Percentiles rank a stretch among this genome's conserved stretches.
phyloP scores from a whole-genome alignment of 2,113 vertebrate genomes.

The Sakesphorus luctuosus region DNA sequence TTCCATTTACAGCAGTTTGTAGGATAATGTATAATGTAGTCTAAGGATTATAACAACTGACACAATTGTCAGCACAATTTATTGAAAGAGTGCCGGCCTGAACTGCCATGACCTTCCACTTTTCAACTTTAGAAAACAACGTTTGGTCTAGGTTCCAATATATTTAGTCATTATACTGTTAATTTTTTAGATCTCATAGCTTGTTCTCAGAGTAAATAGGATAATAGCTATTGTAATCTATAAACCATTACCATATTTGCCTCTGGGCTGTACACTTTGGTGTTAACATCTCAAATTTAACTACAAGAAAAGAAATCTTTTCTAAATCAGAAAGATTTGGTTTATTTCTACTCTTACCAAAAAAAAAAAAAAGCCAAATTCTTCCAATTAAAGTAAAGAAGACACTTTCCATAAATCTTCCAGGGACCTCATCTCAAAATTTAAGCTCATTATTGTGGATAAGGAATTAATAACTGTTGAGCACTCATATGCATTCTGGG shows the following conservation, averaged over 20 bases:
- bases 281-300: background rate
- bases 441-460: background rate
- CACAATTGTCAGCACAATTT: background rate
- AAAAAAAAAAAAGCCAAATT: background rate
- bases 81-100: background rate
- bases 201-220: background rate
- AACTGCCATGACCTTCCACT: background rate
- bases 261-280: background rate
- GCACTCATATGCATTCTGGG: background rate
- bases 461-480: constrained; percentile 22
- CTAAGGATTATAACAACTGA: background rate
- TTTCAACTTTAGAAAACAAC: background rate
- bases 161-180: background rate
- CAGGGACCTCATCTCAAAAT: background rate
- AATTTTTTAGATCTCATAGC: background rate
- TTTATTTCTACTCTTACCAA: background rate
- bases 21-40: background rate
- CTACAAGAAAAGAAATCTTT: background rate
- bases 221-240: constrained; percentile 1
- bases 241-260: constrained; percentile 12
- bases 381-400: constrained; percentile 11
- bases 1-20: constrained; percentile 12
- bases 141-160: background rate
- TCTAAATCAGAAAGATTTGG: background rate
- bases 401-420: background rate